Conservation (phyloP, 1,140 invertebrate species). For the Sipha flava region DNA sequence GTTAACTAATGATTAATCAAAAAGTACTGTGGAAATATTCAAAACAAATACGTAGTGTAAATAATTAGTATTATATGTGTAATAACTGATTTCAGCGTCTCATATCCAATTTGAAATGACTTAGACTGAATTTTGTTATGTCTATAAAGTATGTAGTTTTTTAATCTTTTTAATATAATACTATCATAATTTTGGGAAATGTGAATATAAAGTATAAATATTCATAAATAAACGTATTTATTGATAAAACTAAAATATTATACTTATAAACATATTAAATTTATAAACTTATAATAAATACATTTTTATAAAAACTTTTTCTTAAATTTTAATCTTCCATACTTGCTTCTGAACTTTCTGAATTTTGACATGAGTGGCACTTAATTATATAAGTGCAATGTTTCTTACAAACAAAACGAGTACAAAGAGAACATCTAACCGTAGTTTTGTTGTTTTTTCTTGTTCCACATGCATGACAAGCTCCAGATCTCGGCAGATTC, state of each 20-base stretch:
- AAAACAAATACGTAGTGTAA: background rate
- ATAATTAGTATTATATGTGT: background rate
- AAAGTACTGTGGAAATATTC: background rate
- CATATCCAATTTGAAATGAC: background rate
- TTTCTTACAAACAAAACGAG: background rate
- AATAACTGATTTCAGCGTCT: background rate
- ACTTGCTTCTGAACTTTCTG: background rate
- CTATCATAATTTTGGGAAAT: background rate
- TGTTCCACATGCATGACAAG: background rate
- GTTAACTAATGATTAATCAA: background rate
- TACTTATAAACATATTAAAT: background rate
- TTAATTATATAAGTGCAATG: too few relatives aligned
- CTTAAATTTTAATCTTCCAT: background rate
- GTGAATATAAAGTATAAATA: background rate
- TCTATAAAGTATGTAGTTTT: background rate
- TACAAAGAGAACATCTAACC: background rate
- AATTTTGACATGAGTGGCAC: background rate
- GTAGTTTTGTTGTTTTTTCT: background rate
- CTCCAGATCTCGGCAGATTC: background rate
- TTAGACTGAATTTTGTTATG: background rate
- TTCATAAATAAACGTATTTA: background rate
- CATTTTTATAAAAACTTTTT: background rate
- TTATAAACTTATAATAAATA: background rate
- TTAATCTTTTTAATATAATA: background rate
- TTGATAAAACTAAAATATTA: background rate